A percentile compares a stretch with the other conserved stretches of the same genome.
Conservation (phyloP, 2,113 vertebrate genomes). For the Planiliza haematocheilus region DNA sequence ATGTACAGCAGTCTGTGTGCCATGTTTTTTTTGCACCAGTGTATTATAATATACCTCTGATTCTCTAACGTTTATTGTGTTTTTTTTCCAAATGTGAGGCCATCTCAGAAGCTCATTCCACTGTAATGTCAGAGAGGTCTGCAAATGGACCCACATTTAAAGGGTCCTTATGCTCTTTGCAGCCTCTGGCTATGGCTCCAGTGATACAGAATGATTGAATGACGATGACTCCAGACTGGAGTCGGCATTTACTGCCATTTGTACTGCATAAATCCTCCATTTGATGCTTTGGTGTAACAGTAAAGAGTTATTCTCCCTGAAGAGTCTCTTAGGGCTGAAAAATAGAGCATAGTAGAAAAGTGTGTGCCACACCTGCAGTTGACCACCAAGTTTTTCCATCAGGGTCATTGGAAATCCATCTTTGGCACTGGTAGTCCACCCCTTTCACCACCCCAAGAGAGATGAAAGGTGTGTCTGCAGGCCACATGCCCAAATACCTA, state of each 20-base stretch:
- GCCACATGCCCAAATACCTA: too few species aligned
- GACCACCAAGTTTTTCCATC: background rate
- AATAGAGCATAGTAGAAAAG: background rate
- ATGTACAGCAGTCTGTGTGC: too few species aligned
- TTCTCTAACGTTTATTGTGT: too few species aligned
- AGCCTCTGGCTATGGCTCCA: constrained; percentile 34
- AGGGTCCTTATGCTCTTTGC: constrained; percentile 23
- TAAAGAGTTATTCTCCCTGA: background rate
- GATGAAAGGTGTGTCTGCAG: too few species aligned
- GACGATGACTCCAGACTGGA: too few species aligned
- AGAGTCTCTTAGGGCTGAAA: background rate
- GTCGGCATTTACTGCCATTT: constrained; percentile 29
- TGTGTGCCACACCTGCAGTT: background rate
- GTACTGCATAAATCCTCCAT: background rate
- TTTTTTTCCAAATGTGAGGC: too few species aligned
- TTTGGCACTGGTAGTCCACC: too few species aligned
- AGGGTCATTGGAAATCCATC: constrained; percentile 2
- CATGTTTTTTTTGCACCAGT: too few species aligned
- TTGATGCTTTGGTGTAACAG: background rate
- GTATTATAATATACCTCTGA: too few species aligned
- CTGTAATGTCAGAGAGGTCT: background rate
- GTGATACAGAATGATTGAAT: constrained; percentile 21
- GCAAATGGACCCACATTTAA: constrained; percentile 14
- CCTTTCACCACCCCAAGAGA: too few species aligned
- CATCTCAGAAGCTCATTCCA: constrained; percentile 1